A percentile compares a stretch with the other conserved stretches of the same genome.
Conservation (phyloP, 2,888 invertebrate species). For the Diogma glabrata region DNA sequence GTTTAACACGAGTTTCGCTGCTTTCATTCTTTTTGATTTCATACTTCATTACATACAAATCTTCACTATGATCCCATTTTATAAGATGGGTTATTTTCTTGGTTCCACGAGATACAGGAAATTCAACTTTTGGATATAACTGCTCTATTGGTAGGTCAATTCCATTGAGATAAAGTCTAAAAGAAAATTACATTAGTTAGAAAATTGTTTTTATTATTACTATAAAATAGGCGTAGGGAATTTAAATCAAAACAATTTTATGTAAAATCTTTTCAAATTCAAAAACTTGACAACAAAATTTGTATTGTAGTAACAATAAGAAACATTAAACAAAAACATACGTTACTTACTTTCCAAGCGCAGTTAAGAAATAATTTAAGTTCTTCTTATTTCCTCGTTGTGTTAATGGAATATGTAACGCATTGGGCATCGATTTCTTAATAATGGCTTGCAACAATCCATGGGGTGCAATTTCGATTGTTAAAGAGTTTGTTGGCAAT, state of each 20-base stretch:
- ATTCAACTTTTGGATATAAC: slow-evolving; percentile 62
- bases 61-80: slow-evolving; percentile 77
- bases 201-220: too few relatives aligned
- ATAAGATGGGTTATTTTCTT: slow-evolving; percentile 72
- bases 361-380: slow-evolving; percentile 31
- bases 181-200: slow-evolving; percentile 25
- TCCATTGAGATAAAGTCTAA: slow-evolving; percentile 65
- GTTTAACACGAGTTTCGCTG: slow-evolving; percentile 49
- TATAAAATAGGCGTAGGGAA: too few relatives aligned
- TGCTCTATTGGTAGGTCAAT: slow-evolving; percentile 59
- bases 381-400: slow-evolving; percentile 43
- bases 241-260: too few relatives aligned
- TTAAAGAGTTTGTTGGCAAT: slow-evolving; percentile 49
- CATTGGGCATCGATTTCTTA: slow-evolving; percentile 44
- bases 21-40: slow-evolving; percentile 53
- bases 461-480: slow-evolving; percentile 60
- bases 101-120: slow-evolving; percentile 79
- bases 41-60: slow-evolving; percentile 62
- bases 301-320: neutral
- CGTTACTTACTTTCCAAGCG: slow-evolving; percentile 38
- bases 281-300: too few relatives aligned
- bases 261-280: too few relatives aligned
- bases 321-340: slow-evolving; percentile 29
- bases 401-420: slow-evolving; percentile 47
- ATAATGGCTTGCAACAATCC: slow-evolving; percentile 55